Evolutionary conservation across 2,797 vertebrate species (phyloP), one percentile per base, ranked within the genome.

Genomic region (Arnoldichthys spilopterus): DNA sequence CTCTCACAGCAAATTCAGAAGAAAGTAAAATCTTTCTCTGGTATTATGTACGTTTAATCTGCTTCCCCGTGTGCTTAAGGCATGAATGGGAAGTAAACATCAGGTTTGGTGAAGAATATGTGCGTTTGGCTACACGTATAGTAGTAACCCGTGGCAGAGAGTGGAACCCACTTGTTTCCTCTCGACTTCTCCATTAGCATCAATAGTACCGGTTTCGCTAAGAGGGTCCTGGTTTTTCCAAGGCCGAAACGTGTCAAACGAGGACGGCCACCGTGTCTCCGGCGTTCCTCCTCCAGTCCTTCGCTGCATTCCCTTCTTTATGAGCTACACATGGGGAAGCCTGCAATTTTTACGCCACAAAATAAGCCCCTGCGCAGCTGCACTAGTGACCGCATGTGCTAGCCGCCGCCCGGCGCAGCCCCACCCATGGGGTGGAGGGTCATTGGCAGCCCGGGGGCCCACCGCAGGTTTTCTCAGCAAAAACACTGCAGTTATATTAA

Each of bases 401-500:
- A 89, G 89, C 88, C 92, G 91, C 91, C 79, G 77, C 89, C 88
- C 91, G 82, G 67, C 84, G 83, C 92, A 90, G 88, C 89, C 92
- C 91, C 92, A 90, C 90, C 88, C 90, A 87, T 91, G 92, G 93
- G 93, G 93, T 91, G 92, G 92, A 93, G 93, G 93, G 93, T 92
- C 92, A 92, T 91, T 93, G 92, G 92, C 91, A 92, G 91, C 92
- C 87, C 92, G 92, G 92, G 92, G 91, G 92, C 68, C 92, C 93
- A 91, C 91, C 91, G 90, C 91, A 92, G 58, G 93, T 92, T 94
- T 93, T 93, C 92, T 93, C 92, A 93, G 93, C 92, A 94, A 94
- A 76, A 94, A 94, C 91, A 93, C 74, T 64, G 92, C 89, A 94
- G 93, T 94, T 95, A 94, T 94, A 94, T 94, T 94, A 93, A 95